These are phyloP conservation scores for Myripristis jacobus DNA, from an alignment of 2,797 vertebrate species.

Conservation along the genomic window DNA sequence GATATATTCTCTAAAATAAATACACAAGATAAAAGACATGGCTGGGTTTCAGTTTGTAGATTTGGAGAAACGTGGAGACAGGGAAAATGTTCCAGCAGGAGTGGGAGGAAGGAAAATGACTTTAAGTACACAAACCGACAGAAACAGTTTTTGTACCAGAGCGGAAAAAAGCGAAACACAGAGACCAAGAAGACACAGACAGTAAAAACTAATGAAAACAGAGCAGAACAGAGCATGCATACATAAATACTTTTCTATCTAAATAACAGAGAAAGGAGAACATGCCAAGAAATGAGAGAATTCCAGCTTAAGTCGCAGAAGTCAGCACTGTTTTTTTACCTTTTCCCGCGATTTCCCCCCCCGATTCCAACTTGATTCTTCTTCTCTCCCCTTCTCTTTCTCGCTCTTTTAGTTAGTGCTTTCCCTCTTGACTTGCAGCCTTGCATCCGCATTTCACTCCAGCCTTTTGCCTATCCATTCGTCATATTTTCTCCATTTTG, in stretches of 20 bases:
- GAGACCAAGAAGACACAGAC: constrained; percentile 23
- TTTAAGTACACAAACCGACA: constrained; percentile 59
- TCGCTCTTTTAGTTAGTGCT: constrained; percentile 57
- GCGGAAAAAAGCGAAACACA: constrained; percentile 24
- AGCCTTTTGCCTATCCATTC: constrained; percentile 36
- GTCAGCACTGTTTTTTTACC: constrained; percentile 65
- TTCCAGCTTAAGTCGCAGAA: constrained; percentile 55
- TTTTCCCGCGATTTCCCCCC: constrained; percentile 71
- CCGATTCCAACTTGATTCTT: constrained; percentile 73
- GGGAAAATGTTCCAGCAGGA: constrained; percentile 41
- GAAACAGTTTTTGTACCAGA: constrained; percentile 48
- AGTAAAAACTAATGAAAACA: constrained; percentile 29
- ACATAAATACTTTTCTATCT: not conserved
- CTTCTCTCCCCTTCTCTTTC: constrained; percentile 65
- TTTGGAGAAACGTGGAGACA: constrained; percentile 42
- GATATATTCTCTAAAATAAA: constrained; percentile 34
- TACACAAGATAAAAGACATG: constrained; percentile 49
- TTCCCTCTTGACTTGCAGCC: constrained; percentile 67
- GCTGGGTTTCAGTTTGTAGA: constrained; percentile 28
- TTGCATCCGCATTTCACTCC: constrained; percentile 74
- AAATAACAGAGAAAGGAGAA: constrained; percentile 22
- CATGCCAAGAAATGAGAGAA: constrained; percentile 44
- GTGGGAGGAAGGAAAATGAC: constrained; percentile 64
- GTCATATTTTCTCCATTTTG: constrained; percentile 65
- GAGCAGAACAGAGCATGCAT: not conserved